Base-by-base conservation (phyloP, 1,140 invertebrate genomes). In the Dendroctonus valens region DNA sequence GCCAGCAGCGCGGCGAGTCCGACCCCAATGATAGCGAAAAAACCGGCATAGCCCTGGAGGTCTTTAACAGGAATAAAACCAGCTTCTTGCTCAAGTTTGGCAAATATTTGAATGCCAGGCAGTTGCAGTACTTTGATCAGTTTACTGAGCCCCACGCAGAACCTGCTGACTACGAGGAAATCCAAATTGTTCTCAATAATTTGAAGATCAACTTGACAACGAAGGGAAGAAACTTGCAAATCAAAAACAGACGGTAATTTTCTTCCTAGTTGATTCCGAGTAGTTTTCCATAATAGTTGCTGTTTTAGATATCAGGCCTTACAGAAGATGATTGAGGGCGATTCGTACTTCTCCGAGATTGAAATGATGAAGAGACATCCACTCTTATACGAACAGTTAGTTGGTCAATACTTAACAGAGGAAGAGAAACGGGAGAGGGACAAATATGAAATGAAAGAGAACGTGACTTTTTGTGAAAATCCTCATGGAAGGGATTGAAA, bases 361-460 rank as follows among this genome's bases (percentile, higher is more conserved):
- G 91, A 94, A 83, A 97, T 97, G 94, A 93, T 93, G 85, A 89
- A 87, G 70, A 79, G 95, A 69, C 93, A 94, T 79, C 94, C 94
- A 0, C 82, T 93, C 57, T 77, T 97, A 0, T 97, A 93, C 81
- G 91, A 97, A 58, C 88, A 96, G 73, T 80, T 97, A 59, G 81
- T 97, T 59, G 94, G 93, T 0, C 88, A 90, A 74, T 94, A 91
- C 78, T 77, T 96, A 65, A 88, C 87, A 6, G 84, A 89, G 59
- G 86, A 91, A 50, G 91, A 96, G 78, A 87, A 86, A 55, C 82
- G 81, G 68, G 80, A 81, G 46, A 79, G 87, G 41, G 87, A 91
- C 72, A 81, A 81, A 58, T 75, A 76, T 41, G 75, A 79, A 54
- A 79, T 81, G 50, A 67, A 61, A 14, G 79, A 82, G 38, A 84